Percentiles rank a stretch among this genome's conserved stretches.
Conservation (phyloP, 2,113 vertebrate genomes). For the Lepus americanus region DNA sequence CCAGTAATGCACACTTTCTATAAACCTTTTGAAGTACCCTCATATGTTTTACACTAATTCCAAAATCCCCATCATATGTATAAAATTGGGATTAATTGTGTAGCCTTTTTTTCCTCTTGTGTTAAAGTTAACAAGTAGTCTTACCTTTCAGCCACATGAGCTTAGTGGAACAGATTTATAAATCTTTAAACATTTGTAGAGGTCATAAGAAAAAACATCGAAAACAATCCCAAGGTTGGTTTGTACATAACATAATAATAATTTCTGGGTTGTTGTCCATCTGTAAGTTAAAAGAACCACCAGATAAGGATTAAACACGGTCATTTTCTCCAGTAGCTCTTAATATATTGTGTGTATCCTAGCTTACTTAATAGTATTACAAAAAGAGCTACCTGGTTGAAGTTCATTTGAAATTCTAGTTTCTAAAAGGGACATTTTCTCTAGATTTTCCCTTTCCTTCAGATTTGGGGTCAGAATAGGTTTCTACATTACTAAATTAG, state of each 20-base stretch:
- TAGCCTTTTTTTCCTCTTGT: not conserved
- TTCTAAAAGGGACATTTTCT: not conserved
- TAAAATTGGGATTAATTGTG: not conserved
- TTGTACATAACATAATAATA: not conserved
- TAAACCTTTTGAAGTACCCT: too few relatives aligned
- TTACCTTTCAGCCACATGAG: conserved; percentile 11
- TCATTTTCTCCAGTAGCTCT: not conserved
- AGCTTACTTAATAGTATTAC: not conserved
- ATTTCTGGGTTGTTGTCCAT: not conserved
- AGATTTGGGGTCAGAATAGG: not conserved
- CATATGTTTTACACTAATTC: not conserved
- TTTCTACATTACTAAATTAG: not conserved
- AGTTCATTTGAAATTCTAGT: not conserved
- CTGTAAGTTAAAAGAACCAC: not conserved
- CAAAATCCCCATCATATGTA: not conserved
- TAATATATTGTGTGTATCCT: not conserved
- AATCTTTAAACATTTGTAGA: conserved; percentile 26
- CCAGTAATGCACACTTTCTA: too few relatives aligned
- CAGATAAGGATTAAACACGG: not conserved
- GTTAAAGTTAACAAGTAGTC: not conserved
- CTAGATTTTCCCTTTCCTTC: not conserved
- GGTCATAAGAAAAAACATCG: conserved; percentile 6
- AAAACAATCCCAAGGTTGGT: conserved; percentile 9
- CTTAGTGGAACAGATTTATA: not conserved
- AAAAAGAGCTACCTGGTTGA: not conserved